Base-by-base conservation (phyloP, 2,113 vertebrate genomes). In the Pseudonaja textilis region DNA sequence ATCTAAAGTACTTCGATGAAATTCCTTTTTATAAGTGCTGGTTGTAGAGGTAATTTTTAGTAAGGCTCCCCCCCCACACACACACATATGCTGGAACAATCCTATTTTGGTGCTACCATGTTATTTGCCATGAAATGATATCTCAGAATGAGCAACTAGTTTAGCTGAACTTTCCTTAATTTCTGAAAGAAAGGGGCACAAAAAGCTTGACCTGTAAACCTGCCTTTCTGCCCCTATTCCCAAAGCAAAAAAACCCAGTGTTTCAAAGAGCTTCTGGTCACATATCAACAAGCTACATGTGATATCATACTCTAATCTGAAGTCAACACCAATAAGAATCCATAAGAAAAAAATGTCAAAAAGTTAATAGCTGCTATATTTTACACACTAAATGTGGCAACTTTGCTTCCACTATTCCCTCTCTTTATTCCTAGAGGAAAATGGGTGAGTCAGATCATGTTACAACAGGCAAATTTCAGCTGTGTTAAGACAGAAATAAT, bases 311-410 rank as follows among this genome's bases (percentile, higher is more conserved):
- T 93, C 55, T 90, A 5, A 89, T 89, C 5, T 55, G 57, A 94
- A 95, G 23, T 29, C 47, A 14, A 8, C 91, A 26, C 0, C 20
- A 94, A 91, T 90, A 89, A 47, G 90, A 85, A 90, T 2, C 22
- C 93, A 81, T 93, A 92, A 93, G 86, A 18, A 88, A 50, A 26
- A 93, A 29, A 0, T 85, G 55, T 52, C 81, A 93, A 57, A 93
- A 95, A 91, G 34, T 89, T 94, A 94, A 90, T 47, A 90, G 47
- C 52, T 91, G 93, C 91, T 93, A 22, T 85, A 52, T 39, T 94
- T 91, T 94, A 8, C 47, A 93, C 87, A 89, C 55, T 89, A 91
- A 88, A 95, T 39, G 86, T 47, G 34, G 91, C 86, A 93, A 64
- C 39, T 93, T 94, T 91, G 1, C 2, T 94, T 61, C 74, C 25